Evolutionary conservation across 2,888 invertebrate species (phyloP), one percentile per base, ranked within the genome.

Genomic region (Merodon equestris): DNA sequence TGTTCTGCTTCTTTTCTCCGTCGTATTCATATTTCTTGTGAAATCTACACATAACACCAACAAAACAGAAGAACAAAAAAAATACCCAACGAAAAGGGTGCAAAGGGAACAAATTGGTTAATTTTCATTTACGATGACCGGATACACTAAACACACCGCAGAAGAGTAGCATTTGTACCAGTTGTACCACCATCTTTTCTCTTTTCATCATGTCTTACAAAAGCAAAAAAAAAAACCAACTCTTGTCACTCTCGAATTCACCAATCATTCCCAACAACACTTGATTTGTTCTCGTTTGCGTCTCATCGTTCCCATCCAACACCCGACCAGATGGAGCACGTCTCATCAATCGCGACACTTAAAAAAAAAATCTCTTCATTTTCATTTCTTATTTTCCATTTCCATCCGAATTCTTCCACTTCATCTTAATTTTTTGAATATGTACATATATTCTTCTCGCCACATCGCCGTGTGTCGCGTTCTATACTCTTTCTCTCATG

Each of bases 61-160:
- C 40, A 40, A 10, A 7, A 36, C 36, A 45, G 40, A 67, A 38
- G 14, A 60, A 76, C 19, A 44, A 57, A 12, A 38, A 27, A 38
- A 60, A 67, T 57, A 27, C 27, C 7, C 3, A 47, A 67, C 72
- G 71, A 36, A 63, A 27, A 63, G 60, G 50, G 34, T 40, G 53
- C 19, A 34, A 9, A 50, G 17, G 44, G 36, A 34, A 56, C 67
- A 58, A 56, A 57, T 67, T 61, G 60, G 42, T 48, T 54, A 76
- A 77, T 60, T 74, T 67, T 68, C 66, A 81, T 77, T 74, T 67
- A 73, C 72, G 61, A 57, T 64, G 58, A 73, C 72, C 64, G 72
- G 64, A 81, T 64, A 81, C 70, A 82, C 66, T 27, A 27, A 79
- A 70, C 66, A 63, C 66, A 58, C 68, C 27, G 2, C 68, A 64